Percentiles rank a stretch among this genome's conserved stretches.
phyloP scores from a whole-genome alignment of 2,113 vertebrate genomes.

The Eubucco bourcierii region DNA sequence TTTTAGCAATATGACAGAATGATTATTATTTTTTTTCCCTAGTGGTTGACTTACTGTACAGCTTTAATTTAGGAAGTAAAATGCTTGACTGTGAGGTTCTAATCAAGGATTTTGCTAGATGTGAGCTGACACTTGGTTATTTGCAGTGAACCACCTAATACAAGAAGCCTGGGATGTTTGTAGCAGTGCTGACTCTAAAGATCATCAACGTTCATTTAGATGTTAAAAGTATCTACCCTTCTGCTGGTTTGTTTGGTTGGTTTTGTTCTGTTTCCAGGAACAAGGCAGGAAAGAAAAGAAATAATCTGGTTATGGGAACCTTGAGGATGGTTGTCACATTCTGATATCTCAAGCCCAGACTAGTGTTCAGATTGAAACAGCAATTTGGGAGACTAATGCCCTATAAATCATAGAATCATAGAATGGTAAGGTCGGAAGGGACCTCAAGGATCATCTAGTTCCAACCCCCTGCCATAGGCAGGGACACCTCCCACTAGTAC shows the following conservation, averaged over 20 bases:
- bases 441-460: too few species aligned
- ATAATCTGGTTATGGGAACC: neutral
- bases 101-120: slow-evolving; percentile 33
- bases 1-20: neutral
- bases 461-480: too few species aligned
- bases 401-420: too few species aligned
- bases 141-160: slow-evolving; percentile 20
- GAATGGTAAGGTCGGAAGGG: too few species aligned
- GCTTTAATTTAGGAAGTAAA: slow-evolving; percentile 1
- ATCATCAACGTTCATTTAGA: neutral
- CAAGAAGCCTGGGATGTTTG: neutral
- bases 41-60: neutral
- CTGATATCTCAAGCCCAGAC: neutral
- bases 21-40: neutral
- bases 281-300: neutral
- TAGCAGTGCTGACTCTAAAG: neutral
- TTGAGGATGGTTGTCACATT: neutral
- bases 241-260: neutral
- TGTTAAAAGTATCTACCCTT: neutral
- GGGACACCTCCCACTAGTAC: too few species aligned
- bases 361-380: neutral
- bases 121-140: slow-evolving; percentile 30
- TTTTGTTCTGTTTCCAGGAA: neutral
- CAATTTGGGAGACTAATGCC: neutral
- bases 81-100: slow-evolving; percentile 8